These are phyloP conservation scores for Gonioctena quinquepunctata DNA, from an alignment of 1,140 invertebrate genomes.

Conservation along the genomic window DNA sequence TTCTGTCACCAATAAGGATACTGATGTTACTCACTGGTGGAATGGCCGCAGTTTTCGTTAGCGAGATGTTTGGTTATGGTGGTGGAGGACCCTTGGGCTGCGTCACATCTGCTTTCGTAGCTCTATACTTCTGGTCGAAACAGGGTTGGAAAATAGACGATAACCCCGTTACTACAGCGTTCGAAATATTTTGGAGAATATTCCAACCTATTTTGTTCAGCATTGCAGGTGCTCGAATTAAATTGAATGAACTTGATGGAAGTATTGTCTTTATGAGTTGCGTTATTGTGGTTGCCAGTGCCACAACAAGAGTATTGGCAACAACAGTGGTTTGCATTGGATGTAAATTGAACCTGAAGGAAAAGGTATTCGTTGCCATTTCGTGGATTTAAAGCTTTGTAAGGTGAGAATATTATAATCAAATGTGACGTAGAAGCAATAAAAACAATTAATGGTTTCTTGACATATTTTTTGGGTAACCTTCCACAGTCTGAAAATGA, in stretches of 20 bases:
- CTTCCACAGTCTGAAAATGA: too few species aligned
- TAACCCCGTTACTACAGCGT: conserved; percentile 80
- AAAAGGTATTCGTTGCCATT: conserved; percentile 86
- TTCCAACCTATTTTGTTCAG: conserved; percentile 87
- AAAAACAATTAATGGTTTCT: too few species aligned
- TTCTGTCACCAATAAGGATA: conserved; percentile 73
- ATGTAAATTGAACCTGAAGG: conserved; percentile 70
- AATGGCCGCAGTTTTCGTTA: conserved; percentile 80
- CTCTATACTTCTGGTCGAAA: conserved; percentile 72
- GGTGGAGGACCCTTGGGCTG: conserved; percentile 81
- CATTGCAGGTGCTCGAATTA: conserved; percentile 86
- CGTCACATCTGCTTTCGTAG: conserved; percentile 83
- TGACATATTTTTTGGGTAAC: too few species aligned
- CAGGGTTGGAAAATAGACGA: conserved; percentile 82
- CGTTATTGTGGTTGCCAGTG: conserved; percentile 64
- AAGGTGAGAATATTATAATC: too few species aligned
- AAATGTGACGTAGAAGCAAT: too few species aligned
- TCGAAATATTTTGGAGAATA: conserved; percentile 90
- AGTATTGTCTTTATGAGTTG: conserved; percentile 66
- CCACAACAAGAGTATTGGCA: conserved; percentile 66
- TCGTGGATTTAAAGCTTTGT: too few species aligned
- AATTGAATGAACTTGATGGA: conserved; percentile 67
- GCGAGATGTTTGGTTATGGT: conserved; percentile 74
- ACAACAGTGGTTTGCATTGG: conserved; percentile 71
- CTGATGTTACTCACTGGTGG: conserved; percentile 78